Conservation (phyloP, 2,888 invertebrate species). For the Osmoderma eremita region DNA sequence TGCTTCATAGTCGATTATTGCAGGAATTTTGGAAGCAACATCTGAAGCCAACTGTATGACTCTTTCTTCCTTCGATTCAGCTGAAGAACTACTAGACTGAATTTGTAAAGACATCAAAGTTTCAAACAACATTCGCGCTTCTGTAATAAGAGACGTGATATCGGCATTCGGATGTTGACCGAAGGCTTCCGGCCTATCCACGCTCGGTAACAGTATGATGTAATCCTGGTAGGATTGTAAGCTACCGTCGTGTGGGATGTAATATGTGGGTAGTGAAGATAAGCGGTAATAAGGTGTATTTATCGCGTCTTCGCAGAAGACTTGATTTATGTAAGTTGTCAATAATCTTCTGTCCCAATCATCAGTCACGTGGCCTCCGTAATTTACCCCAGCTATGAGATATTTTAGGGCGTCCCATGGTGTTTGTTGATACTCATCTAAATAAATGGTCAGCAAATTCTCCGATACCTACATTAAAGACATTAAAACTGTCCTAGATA, state of each 20-base stretch:
- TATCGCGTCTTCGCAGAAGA: conserved; percentile 78
- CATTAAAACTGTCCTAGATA: conserved; percentile 7
- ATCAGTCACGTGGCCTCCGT: conserved; percentile 87
- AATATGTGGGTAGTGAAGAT: conserved; percentile 79
- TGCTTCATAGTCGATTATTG: conserved; percentile 78
- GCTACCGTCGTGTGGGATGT: conserved; percentile 84
- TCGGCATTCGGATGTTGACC: conserved; percentile 93
- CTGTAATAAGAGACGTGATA: conserved; percentile 85
- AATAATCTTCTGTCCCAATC: conserved; percentile 81
- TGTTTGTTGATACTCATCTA: conserved; percentile 84
- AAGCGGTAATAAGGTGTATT: conserved; percentile 74
- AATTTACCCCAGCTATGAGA: conserved; percentile 87
- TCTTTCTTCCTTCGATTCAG: conserved; percentile 76
- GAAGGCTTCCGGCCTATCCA: conserved; percentile 87
- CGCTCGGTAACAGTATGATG: conserved; percentile 78
- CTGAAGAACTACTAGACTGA: conserved; percentile 68
- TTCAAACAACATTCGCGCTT: conserved; percentile 79
- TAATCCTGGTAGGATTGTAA: conserved; percentile 84
- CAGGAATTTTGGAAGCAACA: conserved; percentile 77
- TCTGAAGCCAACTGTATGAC: conserved; percentile 76
- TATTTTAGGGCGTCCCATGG: conserved; percentile 93
- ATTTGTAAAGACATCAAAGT: conserved; percentile 83
- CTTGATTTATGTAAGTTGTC: conserved; percentile 84
- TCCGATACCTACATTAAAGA: conserved; percentile 73
- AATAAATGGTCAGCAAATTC: conserved; percentile 81